Conservation (phyloP, 2,888 invertebrate species). For the Formica aserva region DNA sequence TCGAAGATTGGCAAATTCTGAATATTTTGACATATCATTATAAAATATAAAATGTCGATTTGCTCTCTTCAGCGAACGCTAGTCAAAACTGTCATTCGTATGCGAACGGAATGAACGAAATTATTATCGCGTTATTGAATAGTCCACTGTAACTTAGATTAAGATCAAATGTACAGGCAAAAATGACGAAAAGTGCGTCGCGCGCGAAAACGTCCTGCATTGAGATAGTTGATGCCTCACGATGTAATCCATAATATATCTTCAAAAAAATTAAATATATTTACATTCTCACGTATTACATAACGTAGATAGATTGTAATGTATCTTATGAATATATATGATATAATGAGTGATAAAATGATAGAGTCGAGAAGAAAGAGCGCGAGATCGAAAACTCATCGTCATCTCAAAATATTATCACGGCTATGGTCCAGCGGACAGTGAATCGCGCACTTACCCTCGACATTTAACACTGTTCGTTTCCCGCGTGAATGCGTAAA, state of each 20-base stretch:
- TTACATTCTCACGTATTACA: neutral
- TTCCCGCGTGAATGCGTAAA: conserved; percentile 22
- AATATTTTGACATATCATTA: neutral
- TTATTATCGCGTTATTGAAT: neutral
- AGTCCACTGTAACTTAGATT: neutral
- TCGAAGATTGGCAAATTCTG: neutral
- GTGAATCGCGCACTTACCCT: conserved; percentile 41
- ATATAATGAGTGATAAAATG: neutral
- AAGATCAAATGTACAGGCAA: neutral
- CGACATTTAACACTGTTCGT: conserved; percentile 34
- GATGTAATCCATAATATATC: neutral
- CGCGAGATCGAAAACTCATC: neutral
- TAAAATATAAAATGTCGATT: neutral
- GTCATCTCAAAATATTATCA: neutral
- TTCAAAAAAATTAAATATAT: neutral
- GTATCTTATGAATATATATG: neutral
- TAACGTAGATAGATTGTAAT: neutral
- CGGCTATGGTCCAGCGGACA: neutral
- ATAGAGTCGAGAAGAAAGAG: neutral
- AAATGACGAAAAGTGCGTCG: neutral
- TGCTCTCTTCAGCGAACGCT: neutral
- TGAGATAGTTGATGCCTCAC: neutral
- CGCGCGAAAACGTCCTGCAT: neutral
- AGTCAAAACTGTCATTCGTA: neutral
- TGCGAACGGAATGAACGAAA: neutral